Base-by-base conservation (phyloP, 2,797 vertebrate genomes). In the Martes flavigula region DNA sequence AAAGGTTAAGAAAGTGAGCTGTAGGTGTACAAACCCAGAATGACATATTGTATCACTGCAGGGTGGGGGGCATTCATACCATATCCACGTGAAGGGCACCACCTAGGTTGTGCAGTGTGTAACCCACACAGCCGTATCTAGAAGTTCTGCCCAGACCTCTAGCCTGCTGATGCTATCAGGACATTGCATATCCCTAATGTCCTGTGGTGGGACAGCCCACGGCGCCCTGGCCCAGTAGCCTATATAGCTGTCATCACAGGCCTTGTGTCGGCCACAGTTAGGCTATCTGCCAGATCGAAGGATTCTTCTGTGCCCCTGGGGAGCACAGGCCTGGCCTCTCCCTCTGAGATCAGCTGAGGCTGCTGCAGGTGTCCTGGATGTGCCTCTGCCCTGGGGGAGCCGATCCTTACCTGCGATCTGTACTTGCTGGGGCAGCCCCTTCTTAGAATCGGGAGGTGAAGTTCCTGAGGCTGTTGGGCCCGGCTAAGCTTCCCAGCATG, bases 401-500 rank as follows among this genome's bases (percentile, higher is more conserved):
- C 0, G 0, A 0, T 91, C 90, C 98, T 99, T 88, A 99, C 99
- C 99, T 99, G 98, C 91, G 97, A 94, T 94, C 89, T 86, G 87
- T 91, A 92, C 0, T 77, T 87, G 73, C 25, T 1, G 0, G 43
- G 68, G 78, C 46, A 73, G 92, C 91, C 93, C 96, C 96, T 93
- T 90, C 95, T 97, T 98, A 99, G 98, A 99, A 99, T 86, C 98
- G 98, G 94, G 99, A 99, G 48, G 99, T 98, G 78, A 99, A 98
- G 77, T 97, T 99, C 97, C 99, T 98, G 88, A 99, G 96, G 98
- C 98, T 98, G 0, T 98, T 99, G 95, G 97, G 32, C 91, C 98
- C 98, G 35, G 98, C 97, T 97, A 99, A 96, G 96, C 98, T 98
- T 91, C 99, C 98, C 98, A 99, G 98, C 98, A 98, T 98, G 94